Base-by-base conservation (phyloP, 2,113 vertebrate species). In the Prochilodus magdalenae region DNA sequence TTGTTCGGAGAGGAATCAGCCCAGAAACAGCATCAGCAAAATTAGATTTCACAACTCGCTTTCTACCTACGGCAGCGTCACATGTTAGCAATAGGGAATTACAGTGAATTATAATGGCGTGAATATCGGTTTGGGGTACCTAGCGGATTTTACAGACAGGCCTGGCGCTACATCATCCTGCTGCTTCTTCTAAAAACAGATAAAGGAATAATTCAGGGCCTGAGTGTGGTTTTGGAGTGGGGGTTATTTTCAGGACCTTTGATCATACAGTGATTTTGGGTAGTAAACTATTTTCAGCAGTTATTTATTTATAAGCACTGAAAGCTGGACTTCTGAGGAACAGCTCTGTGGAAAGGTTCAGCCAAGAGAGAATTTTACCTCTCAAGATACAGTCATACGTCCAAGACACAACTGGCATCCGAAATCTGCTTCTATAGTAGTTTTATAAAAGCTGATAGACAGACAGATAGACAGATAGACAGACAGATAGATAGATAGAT, bases 141-240 rank as follows among this genome's bases (percentile, higher is more conserved):
- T 33, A 44, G 30, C 63, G 20, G 47, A 78, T 69, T 67, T 69
- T 29, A 78, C 76, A 30, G 75, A 4, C 26, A 70, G 29, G 70
- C n/a, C n/a, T 79, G 20, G 36, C 62, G 4, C 49, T 53, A 13
- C 24, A 78, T 69, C 29, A 57, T 10, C 29, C 44, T 44, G 16
- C 13, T 20, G 4, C 30, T 67, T 36, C 16, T 36, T 67, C 65
- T 36, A 33, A 67, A 12, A 67, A 33, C 69, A 24, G 26, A 70
- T 20, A 20, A 60, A n/a, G n/a, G 15, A 70, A 59, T 7, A 5
- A 11, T 7, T 5, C 15, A 70, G 1, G 55, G 65, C 49, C 40
- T 51, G 22, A 27, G 24, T 20, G 40, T 44, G 40, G 5, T 44
- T 22, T 20, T 47, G 44, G 65, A 44, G 40, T 44, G 40, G 40